A percentile compares a stretch with the other conserved stretches of the same genome.
Evolutionary conservation across 2,888 invertebrate genomes (phyloP).

Genomic region (Philaethria dido): DNA sequence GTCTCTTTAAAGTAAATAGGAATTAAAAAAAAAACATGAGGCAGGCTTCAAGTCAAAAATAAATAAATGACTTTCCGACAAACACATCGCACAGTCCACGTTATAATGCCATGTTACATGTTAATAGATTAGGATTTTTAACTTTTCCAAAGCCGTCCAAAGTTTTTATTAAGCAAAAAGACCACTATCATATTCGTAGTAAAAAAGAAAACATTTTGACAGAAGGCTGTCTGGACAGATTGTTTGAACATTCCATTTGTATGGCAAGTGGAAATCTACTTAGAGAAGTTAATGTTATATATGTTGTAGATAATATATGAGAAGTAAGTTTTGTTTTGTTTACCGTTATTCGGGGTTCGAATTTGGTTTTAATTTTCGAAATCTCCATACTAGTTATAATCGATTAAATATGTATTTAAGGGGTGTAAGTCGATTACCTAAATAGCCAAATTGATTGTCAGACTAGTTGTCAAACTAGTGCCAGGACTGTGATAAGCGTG

Average conservation of each 20-base stretch:
- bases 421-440: conserved; percentile 26
- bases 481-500: conserved; percentile 25
- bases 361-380: conserved; percentile 2
- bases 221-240: conserved; percentile 35
- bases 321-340: conserved; percentile 18
- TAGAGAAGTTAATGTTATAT: conserved; percentile 18
- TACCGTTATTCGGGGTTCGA: not conserved
- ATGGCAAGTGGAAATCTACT: conserved; percentile 28
- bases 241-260: conserved; percentile 36
- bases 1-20: not conserved
- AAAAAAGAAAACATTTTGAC: conserved; percentile 33
- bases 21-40: conserved; percentile 6
- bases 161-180: conserved; percentile 40
- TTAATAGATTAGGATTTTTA: conserved; percentile 31
- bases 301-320: conserved; percentile 20
- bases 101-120: conserved; percentile 16
- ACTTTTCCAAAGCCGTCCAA: conserved; percentile 52
- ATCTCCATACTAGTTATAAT: conserved; percentile 13
- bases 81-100: conserved; percentile 11
- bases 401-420: conserved; percentile 19
- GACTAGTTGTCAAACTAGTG: conserved; percentile 11
- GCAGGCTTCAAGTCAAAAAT: not conserved
- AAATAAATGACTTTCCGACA: not conserved
- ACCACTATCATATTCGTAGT: conserved; percentile 29
- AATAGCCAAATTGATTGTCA: conserved; percentile 39